phyloP scores from a whole-genome alignment of 2,113 vertebrate genomes.

The Ptychochromis oligacanthus region DNA sequence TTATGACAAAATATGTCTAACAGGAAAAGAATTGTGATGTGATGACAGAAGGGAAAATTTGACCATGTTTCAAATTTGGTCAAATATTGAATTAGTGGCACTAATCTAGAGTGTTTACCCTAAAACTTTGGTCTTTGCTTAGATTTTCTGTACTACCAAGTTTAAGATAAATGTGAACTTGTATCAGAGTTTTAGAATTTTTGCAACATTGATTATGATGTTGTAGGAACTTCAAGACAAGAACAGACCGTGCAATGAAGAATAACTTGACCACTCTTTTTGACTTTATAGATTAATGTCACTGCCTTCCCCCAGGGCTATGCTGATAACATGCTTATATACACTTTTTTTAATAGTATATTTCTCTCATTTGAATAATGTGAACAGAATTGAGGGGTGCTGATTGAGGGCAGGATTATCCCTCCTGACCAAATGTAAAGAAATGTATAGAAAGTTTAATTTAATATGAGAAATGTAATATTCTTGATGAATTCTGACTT shows the following conservation, averaged over 20 bases:
- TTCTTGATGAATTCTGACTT: slow-evolving; percentile 14
- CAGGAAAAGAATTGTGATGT: not conserved
- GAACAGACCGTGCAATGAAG: not conserved
- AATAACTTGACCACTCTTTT: not conserved
- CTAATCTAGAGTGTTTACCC: not conserved
- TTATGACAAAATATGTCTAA: not conserved
- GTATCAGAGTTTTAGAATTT: not conserved
- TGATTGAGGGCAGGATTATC: not conserved
- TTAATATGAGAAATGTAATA: not conserved
- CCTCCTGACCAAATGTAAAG: not conserved
- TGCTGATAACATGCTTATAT: not conserved
- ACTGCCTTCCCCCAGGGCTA: not conserved
- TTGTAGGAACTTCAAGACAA: not conserved
- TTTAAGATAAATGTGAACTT: not conserved
- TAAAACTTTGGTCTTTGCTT: not conserved
- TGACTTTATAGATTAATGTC: not conserved
- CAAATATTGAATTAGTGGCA: not conserved
- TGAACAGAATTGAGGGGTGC: not conserved
- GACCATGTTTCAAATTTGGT: not conserved
- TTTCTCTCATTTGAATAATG: not conserved
- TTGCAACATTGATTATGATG: not conserved
- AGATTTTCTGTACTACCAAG: not conserved
- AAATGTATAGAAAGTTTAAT: not conserved
- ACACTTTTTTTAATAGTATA: not conserved
- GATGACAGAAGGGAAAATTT: not conserved